phyloP scores from a whole-genome alignment of 2,113 vertebrate genomes.

The Sphyrna mokarran region DNA sequence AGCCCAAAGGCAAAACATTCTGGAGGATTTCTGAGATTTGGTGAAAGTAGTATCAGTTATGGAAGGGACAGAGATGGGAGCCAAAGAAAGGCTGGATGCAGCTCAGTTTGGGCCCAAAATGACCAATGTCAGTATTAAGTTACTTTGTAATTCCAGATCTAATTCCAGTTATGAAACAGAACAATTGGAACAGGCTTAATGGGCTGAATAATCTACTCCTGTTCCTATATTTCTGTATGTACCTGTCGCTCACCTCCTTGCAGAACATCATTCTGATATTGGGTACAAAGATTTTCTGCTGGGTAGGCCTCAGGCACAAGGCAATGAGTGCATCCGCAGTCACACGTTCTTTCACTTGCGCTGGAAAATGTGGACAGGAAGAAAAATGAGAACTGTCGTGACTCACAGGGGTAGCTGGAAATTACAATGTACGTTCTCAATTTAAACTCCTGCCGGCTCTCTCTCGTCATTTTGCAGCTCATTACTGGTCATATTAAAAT shows the following conservation, averaged over 20 bases:
- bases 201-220: too few relatives aligned
- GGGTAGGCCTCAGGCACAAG: neutral
- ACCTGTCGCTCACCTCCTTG: neutral
- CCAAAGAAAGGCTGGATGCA: neutral
- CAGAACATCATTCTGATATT: neutral
- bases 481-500: neutral
- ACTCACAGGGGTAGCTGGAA: too few relatives aligned
- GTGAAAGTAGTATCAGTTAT: neutral
- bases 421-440: too few relatives aligned
- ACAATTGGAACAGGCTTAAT: neutral
- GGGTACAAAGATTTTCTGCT: neutral
- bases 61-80: neutral
- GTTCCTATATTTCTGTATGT: neutral
- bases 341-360: neutral
- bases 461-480: neutral
- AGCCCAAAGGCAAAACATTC: neutral
- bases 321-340: neutral
- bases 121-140: neutral
- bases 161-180: neutral
- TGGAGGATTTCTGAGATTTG: neutral
- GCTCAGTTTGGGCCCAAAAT: neutral
- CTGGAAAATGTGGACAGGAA: neutral
- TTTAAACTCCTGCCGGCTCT: neutral
- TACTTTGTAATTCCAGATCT: neutral
- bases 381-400: too few relatives aligned